These are phyloP conservation scores for Muscidifurax raptorellus DNA, from an alignment of 1,140 invertebrate genomes.

Conservation along the genomic window DNA sequence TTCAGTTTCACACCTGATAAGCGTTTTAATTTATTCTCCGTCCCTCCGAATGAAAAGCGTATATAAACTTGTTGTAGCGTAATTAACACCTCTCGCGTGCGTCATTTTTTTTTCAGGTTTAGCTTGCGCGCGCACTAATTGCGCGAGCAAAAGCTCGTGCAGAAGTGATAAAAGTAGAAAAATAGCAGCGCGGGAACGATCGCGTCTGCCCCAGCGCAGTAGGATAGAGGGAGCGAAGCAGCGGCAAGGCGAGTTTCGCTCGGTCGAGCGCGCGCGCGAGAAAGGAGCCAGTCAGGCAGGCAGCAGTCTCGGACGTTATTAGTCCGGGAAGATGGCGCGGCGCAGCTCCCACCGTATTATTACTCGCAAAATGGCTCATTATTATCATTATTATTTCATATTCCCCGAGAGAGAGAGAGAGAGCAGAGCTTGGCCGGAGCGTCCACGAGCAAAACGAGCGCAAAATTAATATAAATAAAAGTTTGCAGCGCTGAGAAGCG, in stretches of 20 bases:
- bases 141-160: background rate
- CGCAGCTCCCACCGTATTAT: slow-evolving; percentile 71
- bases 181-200: background rate
- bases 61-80: no score
- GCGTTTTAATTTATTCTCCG: no score
- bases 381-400: slow-evolving; percentile 74
- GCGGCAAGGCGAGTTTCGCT: slow-evolving; percentile 2
- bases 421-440: slow-evolving; percentile 60
- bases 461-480: slow-evolving; percentile 74
- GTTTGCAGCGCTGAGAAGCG: slow-evolving; percentile 47
- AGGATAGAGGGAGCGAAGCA: background rate
- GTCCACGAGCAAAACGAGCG: slow-evolving; percentile 68
- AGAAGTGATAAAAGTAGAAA: background rate
- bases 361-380: slow-evolving; percentile 73
- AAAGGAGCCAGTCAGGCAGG: slow-evolving; percentile 50
- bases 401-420: slow-evolving; percentile 61
- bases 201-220: background rate
- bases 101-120: background rate
- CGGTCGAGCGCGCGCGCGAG: slow-evolving; percentile 35
- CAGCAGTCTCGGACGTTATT: slow-evolving; percentile 65
- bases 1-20: no score
- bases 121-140: background rate
- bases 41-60: no score
- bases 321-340: slow-evolving; percentile 65
- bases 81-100: background rate